Evolutionary conservation across 2,888 invertebrate species (phyloP), one percentile per base, ranked within the genome.

Genomic region (Drosophila birchii): DNA sequence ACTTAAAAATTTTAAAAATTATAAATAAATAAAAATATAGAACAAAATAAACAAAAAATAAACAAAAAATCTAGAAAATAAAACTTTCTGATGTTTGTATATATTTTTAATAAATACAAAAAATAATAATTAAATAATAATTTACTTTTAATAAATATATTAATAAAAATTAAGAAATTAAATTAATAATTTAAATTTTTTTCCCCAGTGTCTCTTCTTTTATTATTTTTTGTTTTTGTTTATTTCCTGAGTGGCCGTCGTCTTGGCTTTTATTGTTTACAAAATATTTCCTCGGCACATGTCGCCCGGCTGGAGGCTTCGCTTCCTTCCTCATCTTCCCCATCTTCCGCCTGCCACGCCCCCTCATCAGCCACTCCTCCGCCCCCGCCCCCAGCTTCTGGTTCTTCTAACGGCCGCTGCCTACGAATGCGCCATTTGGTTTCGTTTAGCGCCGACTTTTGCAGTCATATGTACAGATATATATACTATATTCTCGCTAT

Each of bases 211-310:
- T n/a, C 5, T 11, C 18, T 34, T 41, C 34, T 47, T 44, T 3
- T 44, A 44, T 49, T 41, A 38, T 45, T 36, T 20, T 39, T 54
- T 20, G 11, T 34, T 11, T 8, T 11, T 53, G 53, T 54, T 63
- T 62, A 36, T 72, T 77, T 69, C 18, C 49, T 56, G 49, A 58
- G 54, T 73, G 53, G 36, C 44, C 36, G 18, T 47, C 41, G 18
- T 39, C 43, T 45, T 77, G 70, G 78, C 68, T 70, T 71, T 66
- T 58, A 55, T 75, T 70, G 67, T 71, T 79, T 75, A 80, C 77
- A 73, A 85, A 84, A 80, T 80, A 87, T 86, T 88, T 86, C 87
- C 89, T 85, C 85, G 87, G 88, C 86, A 86, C 76, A 89, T 86
- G 86, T 88, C 80, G 76, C 64, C 54, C 79, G 62, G 84, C 85